Evolutionary conservation across 2,888 invertebrate species (phyloP), one percentile per base, ranked within the genome.

Genomic region (Cataglyphis altisquamis): DNA sequence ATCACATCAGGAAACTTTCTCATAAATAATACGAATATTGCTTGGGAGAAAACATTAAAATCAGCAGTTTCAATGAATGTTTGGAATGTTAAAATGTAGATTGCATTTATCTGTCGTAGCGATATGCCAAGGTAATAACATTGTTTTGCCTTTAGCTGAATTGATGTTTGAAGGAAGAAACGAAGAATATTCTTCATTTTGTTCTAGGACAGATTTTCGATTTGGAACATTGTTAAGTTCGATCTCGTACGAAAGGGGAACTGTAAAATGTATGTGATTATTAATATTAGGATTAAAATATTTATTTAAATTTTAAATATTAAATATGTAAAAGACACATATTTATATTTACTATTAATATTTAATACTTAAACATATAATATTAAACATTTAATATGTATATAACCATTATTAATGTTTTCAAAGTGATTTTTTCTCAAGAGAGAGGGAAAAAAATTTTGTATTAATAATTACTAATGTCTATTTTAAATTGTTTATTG

Each of bases 181-280:
- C 3, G 67, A 9, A 12, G 70, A 48, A 80, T 75, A 66, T 67
- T 67, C 85, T 62, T 45, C 2, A 55, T 60, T 86, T 48, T 52
- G 60, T 36, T 70, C 21, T 60, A 45, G 12, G 3, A 9, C 12
- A 60, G 60, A 15, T 1, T 66, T 78, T 18, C 12, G 10, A 36
- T 70, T 48, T 36, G 18, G 9, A 32, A 48, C 45, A 45, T 6
- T 8, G 15, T 25, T 45, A 32, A 78, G 18, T 45, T 70, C 45
- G 8, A 45, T 36, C 21, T 70, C 45, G 4, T 45, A 62, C 18
- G 70, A 25, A 21, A 48, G 41, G 21, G 70, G 29, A 36, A 25
- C 60, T 78, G 25, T 8, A n/a, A 70, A 60, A 78, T 5, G 25
- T 62, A 67, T 0, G 3, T 45, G 21, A 36, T 78, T 39, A 18